Evolutionary conservation across 2,888 invertebrate species (phyloP).

Genomic region (Hemistola chrysoprasaria): DNA sequence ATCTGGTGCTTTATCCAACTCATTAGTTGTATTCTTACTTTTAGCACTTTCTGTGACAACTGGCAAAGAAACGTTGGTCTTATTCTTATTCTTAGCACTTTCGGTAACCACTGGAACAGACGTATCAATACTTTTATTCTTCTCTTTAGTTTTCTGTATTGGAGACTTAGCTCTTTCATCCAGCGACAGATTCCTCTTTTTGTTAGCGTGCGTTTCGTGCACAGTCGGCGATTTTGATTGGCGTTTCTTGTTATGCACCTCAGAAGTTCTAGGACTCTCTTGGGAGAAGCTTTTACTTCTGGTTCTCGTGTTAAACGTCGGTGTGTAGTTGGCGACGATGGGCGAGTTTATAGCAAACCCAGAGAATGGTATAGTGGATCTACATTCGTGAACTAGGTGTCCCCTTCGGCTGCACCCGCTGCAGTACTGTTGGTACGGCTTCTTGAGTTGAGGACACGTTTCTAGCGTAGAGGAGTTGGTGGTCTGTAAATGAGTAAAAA

Average conservation of each 20-base stretch:
- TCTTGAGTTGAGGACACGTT: slow-evolving; percentile 54
- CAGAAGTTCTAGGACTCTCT: slow-evolving; percentile 28
- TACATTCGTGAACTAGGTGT: slow-evolving; percentile 72
- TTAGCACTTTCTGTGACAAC: neutral
- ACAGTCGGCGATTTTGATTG: slow-evolving; percentile 63
- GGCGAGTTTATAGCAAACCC: slow-evolving; percentile 65
- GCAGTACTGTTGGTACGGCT: slow-evolving; percentile 65
- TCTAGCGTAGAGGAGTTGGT: slow-evolving; percentile 61
- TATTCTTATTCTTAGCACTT: slow-evolving; percentile 1
- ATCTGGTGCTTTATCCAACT: slow-evolving; percentile 46
- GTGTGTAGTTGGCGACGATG: slow-evolving; percentile 57
- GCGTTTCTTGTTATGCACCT: slow-evolving; percentile 44
- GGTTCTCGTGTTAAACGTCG: slow-evolving; percentile 33
- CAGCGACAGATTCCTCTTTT: slow-evolving; percentile 48
- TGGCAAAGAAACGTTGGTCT: slow-evolving; percentile 1
- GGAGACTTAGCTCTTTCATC: slow-evolving; percentile 34
- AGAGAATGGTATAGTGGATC: slow-evolving; percentile 60
- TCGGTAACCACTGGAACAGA: neutral
- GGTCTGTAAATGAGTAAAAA: slow-evolving; percentile 54
- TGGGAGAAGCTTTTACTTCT: slow-evolving; percentile 30
- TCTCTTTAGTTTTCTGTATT: slow-evolving; percentile 8
- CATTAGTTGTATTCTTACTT: too few relatives aligned
- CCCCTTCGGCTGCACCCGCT: slow-evolving; percentile 82
- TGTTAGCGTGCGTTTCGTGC: slow-evolving; percentile 55
- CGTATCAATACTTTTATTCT: slow-evolving; percentile 5